Conservation (phyloP, 2,113 vertebrate species). For the Rhea pennata region DNA sequence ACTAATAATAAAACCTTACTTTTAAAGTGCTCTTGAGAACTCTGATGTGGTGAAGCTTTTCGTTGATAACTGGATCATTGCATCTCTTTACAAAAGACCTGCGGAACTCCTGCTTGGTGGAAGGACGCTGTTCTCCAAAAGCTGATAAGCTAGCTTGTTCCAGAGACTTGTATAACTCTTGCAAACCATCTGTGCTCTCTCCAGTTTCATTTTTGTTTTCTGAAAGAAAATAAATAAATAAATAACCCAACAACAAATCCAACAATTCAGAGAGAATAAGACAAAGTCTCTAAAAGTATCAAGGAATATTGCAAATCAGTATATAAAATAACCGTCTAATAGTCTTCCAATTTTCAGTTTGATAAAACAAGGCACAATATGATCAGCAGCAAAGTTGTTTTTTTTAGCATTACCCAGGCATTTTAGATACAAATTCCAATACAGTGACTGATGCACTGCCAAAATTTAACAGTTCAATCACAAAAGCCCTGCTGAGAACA, state of each 20-base stretch:
- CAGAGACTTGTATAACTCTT: constrained; percentile 84
- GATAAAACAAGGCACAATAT: background rate
- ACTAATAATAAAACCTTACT: constrained; percentile 71
- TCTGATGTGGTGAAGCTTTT: constrained; percentile 89
- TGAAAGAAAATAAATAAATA: constrained; percentile 53
- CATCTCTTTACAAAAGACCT: constrained; percentile 85
- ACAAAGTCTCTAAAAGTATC: background rate
- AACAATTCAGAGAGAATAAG: background rate
- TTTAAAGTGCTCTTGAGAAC: constrained; percentile 92
- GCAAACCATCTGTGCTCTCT: constrained; percentile 79
- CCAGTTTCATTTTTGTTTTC: constrained; percentile 67
- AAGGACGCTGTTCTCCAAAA: constrained; percentile 85
- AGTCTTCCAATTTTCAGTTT: background rate
- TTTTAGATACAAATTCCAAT: background rate
- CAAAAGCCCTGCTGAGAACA: background rate
- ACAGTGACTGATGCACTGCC: background rate
- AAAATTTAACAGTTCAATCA: background rate
- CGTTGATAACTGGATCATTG: constrained; percentile 89
- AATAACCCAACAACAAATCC: background rate
- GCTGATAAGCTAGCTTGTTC: constrained; percentile 85
- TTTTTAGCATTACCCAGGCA: background rate
- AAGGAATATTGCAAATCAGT: background rate
- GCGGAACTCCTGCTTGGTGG: constrained; percentile 88
- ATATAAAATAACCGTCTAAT: background rate
- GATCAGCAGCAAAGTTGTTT: background rate